Evolutionary conservation across 2,888 invertebrate species (phyloP).

Genomic region (Macrosoma leucophasiata): DNA sequence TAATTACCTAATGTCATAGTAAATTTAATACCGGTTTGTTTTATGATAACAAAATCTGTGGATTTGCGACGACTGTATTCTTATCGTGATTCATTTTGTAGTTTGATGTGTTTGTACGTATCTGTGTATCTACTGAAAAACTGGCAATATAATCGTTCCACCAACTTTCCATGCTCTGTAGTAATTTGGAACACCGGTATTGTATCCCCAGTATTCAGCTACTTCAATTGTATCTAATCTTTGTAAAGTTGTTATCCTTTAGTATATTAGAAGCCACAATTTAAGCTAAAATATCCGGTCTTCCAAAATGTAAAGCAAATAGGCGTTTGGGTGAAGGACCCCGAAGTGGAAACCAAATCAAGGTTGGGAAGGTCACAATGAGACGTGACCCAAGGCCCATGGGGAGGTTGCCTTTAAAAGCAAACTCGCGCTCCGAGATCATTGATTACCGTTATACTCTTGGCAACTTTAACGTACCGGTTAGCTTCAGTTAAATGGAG

Average conservation of each 20-base stretch:
- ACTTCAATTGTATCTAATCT: constrained; percentile 29
- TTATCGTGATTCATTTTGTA: constrained; percentile 69
- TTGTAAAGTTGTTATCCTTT: constrained; percentile 29
- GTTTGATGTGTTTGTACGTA: constrained; percentile 74
- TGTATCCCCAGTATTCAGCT: no score
- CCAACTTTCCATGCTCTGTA: constrained; percentile 58
- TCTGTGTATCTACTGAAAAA: constrained; percentile 68
- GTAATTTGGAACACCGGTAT: constrained; percentile 65
- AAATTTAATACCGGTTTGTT: constrained; percentile 15
- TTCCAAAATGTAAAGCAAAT: constrained; percentile 55
- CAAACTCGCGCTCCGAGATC: constrained; percentile 46
- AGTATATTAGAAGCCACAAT: constrained; percentile 24
- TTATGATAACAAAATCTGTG: constrained; percentile 55
- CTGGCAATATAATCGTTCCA: constrained; percentile 55
- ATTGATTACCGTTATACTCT: constrained; percentile 42
- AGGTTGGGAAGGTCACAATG: constrained; percentile 84
- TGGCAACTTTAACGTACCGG: constrained; percentile 52
- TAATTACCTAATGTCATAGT: constrained; percentile 13
- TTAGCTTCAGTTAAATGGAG: constrained; percentile 54
- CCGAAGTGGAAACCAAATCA: constrained; percentile 89
- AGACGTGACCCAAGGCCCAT: constrained; percentile 80
- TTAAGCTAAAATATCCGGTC: constrained; percentile 39
- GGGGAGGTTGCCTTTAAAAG: constrained; percentile 49
- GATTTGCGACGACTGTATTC: constrained; percentile 72
- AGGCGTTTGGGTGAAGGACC: constrained; percentile 76